Evolutionary conservation across 2,113 vertebrate genomes (phyloP), one percentile per base, ranked within the genome.

Genomic region (Bubo blakistoni): DNA sequence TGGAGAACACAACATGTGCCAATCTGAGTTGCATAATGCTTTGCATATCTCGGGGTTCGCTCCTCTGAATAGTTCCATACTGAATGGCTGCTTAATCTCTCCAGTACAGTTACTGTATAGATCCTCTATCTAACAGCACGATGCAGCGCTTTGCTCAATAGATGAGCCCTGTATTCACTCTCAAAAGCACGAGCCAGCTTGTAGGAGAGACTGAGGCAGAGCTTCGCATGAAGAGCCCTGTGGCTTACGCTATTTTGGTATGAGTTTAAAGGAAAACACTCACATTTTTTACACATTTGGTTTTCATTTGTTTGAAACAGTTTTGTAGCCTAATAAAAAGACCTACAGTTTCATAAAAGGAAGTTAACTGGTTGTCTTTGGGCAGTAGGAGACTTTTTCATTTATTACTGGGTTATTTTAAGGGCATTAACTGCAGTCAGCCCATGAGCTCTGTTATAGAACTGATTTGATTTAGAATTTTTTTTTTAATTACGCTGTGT

Each of bases 291-390:
- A 81, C 69, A 94, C 95, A 97, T 98, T 98, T 98, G 96, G 96
- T 96, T 98, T 97, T 97, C 91, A 97, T 98, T 98, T 97, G 88
- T 96, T 97, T 97, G 93, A 97, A 98, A 94, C 79, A 62, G 73
- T 97, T 98, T 97, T 96, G 92, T 95, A 97, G 92, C 82, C 96
- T 96, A 97, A 96, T 97, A 96, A 98, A 97, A 98, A 97, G 95
- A 96, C 86, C 81, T 96, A 92, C 44, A 86, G 86, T 97, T 98
- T 98, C 97, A 97, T 97, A 96, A 96, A 96, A 97, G 91, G 92
- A 98, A 97, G 97, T 95, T 96, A 97, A 97, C 93, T 96, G 84
- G 86, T 95, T 97, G 94, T 97, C 93, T 96, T 96, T 97, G 86
- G 96, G 97, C 93, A 96, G 72, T 91, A 96, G 89, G 77, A 96